These are phyloP conservation scores for Mustela erminea DNA, from an alignment of 2,797 vertebrate species.

Conservation along the genomic window DNA sequence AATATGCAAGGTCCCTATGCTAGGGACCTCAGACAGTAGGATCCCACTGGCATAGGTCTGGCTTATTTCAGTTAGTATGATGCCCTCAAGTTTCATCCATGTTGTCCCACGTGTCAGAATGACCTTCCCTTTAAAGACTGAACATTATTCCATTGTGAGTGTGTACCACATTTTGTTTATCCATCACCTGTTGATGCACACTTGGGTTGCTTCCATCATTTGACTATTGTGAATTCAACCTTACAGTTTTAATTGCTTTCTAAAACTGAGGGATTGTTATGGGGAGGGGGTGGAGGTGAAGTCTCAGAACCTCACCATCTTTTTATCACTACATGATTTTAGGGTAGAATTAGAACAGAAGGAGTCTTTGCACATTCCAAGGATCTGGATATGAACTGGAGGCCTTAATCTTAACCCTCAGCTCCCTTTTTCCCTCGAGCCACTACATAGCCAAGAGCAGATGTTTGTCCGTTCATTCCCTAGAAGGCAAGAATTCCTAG, in stretches of 20 bases:
- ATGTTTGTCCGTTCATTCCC: background rate
- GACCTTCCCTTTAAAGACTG: background rate
- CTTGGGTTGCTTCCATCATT: background rate
- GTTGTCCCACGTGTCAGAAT: background rate
- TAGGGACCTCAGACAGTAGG: background rate
- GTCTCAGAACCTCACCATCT: background rate
- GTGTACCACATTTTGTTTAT: background rate
- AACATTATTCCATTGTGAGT: background rate
- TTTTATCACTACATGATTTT: background rate
- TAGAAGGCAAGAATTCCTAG: background rate
- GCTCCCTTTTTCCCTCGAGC: background rate
- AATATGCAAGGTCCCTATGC: background rate
- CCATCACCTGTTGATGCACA: background rate
- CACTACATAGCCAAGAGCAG: background rate
- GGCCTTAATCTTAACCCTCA: background rate
- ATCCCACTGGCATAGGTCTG: background rate
- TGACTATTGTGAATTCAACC: background rate
- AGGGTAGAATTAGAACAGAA: background rate
- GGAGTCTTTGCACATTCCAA: background rate
- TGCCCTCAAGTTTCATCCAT: background rate
- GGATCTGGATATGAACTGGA: background rate
- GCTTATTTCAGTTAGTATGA: background rate
- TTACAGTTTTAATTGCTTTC: background rate
- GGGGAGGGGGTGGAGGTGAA: background rate
- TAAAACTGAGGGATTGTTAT: background rate